Conservation (phyloP, 2,113 vertebrate species). For the Cavia porcellus region DNA sequence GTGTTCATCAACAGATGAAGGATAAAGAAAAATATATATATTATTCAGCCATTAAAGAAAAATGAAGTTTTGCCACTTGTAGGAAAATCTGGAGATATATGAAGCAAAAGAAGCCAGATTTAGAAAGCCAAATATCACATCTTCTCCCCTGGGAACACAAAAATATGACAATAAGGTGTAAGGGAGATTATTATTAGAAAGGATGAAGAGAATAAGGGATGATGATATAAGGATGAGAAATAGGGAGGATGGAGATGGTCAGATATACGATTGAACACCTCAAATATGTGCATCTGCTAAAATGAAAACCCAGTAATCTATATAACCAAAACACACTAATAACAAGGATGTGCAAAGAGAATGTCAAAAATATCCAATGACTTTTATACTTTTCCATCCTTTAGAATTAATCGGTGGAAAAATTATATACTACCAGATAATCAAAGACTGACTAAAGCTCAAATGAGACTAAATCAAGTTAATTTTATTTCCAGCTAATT, state of each 20-base stretch:
- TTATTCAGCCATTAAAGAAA: too few species aligned
- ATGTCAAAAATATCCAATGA: not conserved
- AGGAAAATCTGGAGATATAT: too few species aligned
- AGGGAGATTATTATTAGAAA: not conserved
- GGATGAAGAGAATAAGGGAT: not conserved
- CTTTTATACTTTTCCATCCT: constrained; percentile 2
- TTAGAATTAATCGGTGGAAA: constrained; percentile 7
- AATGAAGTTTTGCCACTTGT: too few species aligned
- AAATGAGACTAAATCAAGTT: not conserved
- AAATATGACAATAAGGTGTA: not conserved
- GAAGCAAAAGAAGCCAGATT: too few species aligned
- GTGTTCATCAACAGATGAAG: not conserved
- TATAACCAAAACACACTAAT: not conserved
- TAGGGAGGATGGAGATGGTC: not conserved
- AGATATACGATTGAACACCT: not conserved
- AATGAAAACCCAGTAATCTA: too few species aligned
- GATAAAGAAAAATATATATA: not conserved
- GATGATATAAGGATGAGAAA: not conserved
- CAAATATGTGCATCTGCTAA: not conserved
- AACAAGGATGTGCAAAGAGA: not conserved
- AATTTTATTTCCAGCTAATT: not conserved
- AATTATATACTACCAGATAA: not conserved
- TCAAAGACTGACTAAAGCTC: constrained; percentile 41
- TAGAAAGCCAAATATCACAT: too few species aligned
- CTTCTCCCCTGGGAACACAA: not conserved